Conservation (phyloP, 2,113 vertebrate genomes). For the Rhabdornis inornatus region DNA sequence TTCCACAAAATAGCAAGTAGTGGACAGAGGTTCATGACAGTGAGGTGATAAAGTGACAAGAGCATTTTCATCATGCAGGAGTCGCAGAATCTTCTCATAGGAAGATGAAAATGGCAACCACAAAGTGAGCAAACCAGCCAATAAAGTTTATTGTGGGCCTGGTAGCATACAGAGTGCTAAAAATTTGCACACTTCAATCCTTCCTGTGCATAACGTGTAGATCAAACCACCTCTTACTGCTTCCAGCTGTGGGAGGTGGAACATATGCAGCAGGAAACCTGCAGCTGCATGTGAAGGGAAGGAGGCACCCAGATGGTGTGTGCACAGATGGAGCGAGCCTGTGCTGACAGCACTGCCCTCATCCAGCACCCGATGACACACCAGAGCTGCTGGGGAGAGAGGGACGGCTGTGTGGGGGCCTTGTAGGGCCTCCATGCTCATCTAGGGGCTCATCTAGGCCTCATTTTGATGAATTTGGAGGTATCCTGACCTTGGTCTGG, state of each 20-base stretch:
- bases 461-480: not conserved
- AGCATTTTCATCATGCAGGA: not conserved
- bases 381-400: not conserved
- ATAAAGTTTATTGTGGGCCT: not conserved
- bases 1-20: not conserved
- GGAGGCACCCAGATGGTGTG: not conserved
- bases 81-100: not conserved
- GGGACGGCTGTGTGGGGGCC: not conserved
- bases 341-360: not conserved
- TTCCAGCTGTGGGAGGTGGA: conserved; percentile 36
- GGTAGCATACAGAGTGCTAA: not conserved
- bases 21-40: not conserved
- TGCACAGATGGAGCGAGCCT: not conserved
- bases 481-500: not conserved
- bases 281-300: not conserved
- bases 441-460: not conserved
- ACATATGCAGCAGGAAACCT: not conserved
- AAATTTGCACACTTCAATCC: conserved; percentile 1
- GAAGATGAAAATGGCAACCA: not conserved
- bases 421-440: not conserved
- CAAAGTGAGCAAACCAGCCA: not conserved
- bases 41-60: not conserved
- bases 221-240: conserved; percentile 11
- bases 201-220: not conserved
- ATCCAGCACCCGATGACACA: not conserved